Conservation (phyloP, 1,140 invertebrate genomes). For the Polypedilum pembai region DNA sequence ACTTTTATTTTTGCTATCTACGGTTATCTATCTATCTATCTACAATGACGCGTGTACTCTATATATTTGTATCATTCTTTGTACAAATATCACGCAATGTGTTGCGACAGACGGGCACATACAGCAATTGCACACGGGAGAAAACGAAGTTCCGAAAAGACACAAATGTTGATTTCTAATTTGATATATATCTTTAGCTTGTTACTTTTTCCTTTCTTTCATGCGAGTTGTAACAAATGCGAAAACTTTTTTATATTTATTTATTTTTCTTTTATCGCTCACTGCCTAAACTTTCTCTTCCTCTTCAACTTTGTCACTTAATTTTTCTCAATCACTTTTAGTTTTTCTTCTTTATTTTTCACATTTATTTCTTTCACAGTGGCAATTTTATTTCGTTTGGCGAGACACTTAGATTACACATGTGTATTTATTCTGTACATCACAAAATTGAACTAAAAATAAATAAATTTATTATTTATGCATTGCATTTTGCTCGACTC, state of each 20-base stretch:
- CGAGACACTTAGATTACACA: no score
- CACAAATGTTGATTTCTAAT: no score
- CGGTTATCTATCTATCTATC: not conserved
- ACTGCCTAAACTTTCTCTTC: conserved; percentile 2
- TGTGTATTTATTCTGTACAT: no score
- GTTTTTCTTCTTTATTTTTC: not conserved
- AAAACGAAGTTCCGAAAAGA: no score
- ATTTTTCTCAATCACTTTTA: not conserved
- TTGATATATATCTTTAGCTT: no score
- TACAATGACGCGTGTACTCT: not conserved
- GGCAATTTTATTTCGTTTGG: not conserved
- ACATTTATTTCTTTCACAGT: not conserved
- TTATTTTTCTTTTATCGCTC: not conserved
- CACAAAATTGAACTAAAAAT: no score
- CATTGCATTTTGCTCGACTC: not conserved
- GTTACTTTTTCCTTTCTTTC: no score
- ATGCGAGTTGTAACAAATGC: not conserved
- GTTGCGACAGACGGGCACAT: not conserved
- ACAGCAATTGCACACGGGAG: no score
- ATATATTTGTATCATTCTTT: not conserved
- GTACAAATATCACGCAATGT: conserved; percentile 11
- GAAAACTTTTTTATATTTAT: conserved; percentile 12
- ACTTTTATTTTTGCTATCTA: no score
- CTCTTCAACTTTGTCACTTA: not conserved
- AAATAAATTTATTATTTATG: not conserved